Evolutionary conservation across 2,888 invertebrate genomes (phyloP).

Genomic region (Tachystola acroxantha): DNA sequence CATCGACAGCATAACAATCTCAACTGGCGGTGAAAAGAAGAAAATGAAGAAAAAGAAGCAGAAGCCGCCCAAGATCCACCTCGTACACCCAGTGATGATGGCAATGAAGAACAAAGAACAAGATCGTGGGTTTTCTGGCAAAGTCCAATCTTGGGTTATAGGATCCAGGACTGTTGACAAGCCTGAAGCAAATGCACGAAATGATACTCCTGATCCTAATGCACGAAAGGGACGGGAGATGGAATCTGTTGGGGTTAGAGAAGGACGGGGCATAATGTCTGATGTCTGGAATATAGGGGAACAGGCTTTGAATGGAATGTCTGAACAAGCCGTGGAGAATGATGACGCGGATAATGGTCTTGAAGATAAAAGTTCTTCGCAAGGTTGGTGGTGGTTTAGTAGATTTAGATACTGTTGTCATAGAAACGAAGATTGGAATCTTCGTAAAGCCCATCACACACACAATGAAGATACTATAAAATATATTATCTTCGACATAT

Average conservation of each 20-base stretch:
- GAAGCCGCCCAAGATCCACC: conserved; percentile 60
- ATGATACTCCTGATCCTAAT: too few relatives aligned
- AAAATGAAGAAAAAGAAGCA: conserved; percentile 58
- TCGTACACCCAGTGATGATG: conserved; percentile 51
- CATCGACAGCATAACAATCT: conserved; percentile 63
- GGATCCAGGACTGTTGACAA: conserved; percentile 22
- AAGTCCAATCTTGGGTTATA: conserved; percentile 56
- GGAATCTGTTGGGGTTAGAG: conserved; percentile 14
- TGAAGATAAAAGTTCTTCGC: conserved; percentile 50
- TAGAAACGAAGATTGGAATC: too few relatives aligned
- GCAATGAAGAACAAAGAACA: conserved; percentile 37
- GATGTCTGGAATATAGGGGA: conserved; percentile 53
- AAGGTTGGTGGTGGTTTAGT: conserved; percentile 55
- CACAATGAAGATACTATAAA: too few relatives aligned
- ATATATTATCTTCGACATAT: too few relatives aligned
- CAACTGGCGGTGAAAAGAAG: conserved; percentile 43
- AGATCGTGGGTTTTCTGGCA: conserved; percentile 47
- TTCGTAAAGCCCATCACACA: too few relatives aligned
- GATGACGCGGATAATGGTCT: conserved; percentile 52
- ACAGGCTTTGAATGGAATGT: conserved; percentile 49
- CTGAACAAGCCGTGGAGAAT: conserved; percentile 53
- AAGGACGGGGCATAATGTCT: conserved; percentile 26
- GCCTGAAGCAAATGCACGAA: not conserved
- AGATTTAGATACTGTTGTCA: too few relatives aligned
- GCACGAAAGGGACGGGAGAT: not conserved